phyloP scores from a whole-genome alignment of 2,888 invertebrate genomes.

The Pyralis farinalis region DNA sequence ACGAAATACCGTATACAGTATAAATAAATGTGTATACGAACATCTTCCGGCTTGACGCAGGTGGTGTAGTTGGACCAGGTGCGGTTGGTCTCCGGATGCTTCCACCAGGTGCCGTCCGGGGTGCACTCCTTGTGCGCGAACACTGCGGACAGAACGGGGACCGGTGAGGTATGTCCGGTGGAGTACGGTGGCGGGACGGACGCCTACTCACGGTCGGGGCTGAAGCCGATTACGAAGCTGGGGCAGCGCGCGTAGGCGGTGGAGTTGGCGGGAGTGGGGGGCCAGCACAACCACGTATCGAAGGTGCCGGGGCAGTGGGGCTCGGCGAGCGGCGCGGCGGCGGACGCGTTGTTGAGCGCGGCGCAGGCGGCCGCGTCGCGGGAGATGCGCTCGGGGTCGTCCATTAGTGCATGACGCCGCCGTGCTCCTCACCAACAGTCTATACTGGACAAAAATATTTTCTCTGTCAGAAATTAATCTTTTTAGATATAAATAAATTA shows the following conservation, averaged over 20 bases:
- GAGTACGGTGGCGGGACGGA: not conserved
- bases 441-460: no score
- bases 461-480: no score
- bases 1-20: no score
- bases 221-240: conserved; percentile 88
- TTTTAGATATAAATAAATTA: no score
- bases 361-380: conserved; percentile 48
- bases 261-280: conserved; percentile 85
- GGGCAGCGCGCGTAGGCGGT: conserved; percentile 86
- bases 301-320: conserved; percentile 86
- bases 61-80: conserved; percentile 96
- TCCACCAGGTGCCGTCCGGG: conserved; percentile 90
- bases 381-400: conserved; percentile 55
- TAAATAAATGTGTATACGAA: conserved; percentile 70
- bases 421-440: no score
- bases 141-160: conserved; percentile 72
- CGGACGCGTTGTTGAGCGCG: conserved; percentile 33
- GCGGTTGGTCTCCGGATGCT: conserved; percentile 86
- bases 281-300: conserved; percentile 92
- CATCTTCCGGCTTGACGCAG: conserved; percentile 84
- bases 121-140: conserved; percentile 91
- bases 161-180: not conserved
- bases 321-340: conserved; percentile 66
- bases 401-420: conserved; percentile 30
- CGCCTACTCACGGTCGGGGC: conserved; percentile 77